Percentiles rank a stretch among this genome's conserved stretches.
phyloP scores from a whole-genome alignment of 1,140 invertebrate genomes.

The Lycorma delicatula region DNA sequence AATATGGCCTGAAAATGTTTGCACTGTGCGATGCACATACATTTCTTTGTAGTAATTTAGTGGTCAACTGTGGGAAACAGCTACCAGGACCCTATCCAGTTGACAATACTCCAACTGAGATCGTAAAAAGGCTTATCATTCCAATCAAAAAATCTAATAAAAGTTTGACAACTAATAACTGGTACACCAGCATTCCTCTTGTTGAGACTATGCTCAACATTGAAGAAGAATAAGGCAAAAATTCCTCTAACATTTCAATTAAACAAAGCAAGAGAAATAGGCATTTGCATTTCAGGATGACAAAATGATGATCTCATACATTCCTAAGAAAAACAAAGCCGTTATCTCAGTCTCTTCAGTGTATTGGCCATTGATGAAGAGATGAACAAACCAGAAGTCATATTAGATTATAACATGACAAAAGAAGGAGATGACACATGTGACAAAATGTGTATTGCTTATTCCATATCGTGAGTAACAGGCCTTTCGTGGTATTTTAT shows the following conservation, averaged over 20 bases:
- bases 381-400: conserved; percentile 28
- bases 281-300: conserved; percentile 14
- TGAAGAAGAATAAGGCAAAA: conserved; percentile 39
- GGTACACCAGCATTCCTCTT: conserved; percentile 36
- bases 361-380: conserved; percentile 28
- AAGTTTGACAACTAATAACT: conserved; percentile 37
- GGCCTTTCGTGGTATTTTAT: conserved; percentile 31
- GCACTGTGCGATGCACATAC: conserved; percentile 24
- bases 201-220: conserved; percentile 32
- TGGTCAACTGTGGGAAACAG: conserved; percentile 35
- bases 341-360: conserved; percentile 32
- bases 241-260: conserved; percentile 29
- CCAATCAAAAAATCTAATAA: conserved; percentile 29
- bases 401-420: conserved; percentile 30
- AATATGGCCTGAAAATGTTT: conserved; percentile 36
- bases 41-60: conserved; percentile 31
- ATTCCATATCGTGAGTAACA: conserved; percentile 23
- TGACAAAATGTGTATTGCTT: conserved; percentile 28
- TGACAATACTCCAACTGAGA: conserved; percentile 28
- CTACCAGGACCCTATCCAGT: conserved; percentile 29
- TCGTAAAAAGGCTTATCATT: conserved; percentile 26
- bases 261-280: conserved; percentile 1
- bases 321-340: conserved; percentile 23
- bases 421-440: conserved; percentile 32
- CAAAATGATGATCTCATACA: conserved; percentile 13